Conservation (phyloP, 1,140 invertebrate genomes). For the Parasteatoda tepidariorum region DNA sequence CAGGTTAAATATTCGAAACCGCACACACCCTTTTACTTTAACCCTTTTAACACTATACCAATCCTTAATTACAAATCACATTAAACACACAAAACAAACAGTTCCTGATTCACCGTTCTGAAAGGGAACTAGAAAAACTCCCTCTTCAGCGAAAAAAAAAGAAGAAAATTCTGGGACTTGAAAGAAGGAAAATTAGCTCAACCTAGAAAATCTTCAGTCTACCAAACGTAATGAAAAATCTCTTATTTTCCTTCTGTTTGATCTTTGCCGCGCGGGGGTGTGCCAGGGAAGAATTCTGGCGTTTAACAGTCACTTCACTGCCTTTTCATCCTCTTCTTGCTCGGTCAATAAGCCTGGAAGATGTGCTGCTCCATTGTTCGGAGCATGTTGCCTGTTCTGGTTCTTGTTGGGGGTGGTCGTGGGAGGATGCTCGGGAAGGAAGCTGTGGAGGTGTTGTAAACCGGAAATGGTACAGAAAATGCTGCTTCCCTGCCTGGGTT, state of each 20-base stretch:
- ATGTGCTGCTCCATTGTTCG: constrained; percentile 20
- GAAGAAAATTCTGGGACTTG: background rate
- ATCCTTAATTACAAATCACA: background rate
- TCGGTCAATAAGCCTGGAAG: constrained; percentile 22
- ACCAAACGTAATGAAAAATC: constrained; percentile 41
- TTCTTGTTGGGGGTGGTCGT: constrained; percentile 3
- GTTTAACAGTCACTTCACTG: constrained; percentile 44
- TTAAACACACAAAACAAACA: background rate
- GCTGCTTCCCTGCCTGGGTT: background rate
- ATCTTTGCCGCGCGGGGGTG: constrained; percentile 33
- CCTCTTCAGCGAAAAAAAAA: background rate
- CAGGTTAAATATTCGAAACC: background rate
- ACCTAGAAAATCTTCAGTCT: background rate
- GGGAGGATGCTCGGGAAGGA: background rate
- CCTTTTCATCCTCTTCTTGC: constrained; percentile 4
- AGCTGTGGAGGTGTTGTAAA: constrained; percentile 17
- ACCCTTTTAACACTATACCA: background rate
- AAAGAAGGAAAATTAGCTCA: constrained; percentile 24
- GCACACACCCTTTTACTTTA: background rate
- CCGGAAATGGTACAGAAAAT: constrained; percentile 9
- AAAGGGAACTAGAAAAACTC: background rate
- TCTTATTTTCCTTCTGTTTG: constrained; percentile 13
- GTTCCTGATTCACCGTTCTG: background rate
- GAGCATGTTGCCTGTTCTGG: constrained; percentile 4
- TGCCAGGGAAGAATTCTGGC: constrained; percentile 16